These are phyloP conservation scores for Halictus ligatus DNA, from an alignment of 2,888 invertebrate species.

Conservation along the genomic window DNA sequence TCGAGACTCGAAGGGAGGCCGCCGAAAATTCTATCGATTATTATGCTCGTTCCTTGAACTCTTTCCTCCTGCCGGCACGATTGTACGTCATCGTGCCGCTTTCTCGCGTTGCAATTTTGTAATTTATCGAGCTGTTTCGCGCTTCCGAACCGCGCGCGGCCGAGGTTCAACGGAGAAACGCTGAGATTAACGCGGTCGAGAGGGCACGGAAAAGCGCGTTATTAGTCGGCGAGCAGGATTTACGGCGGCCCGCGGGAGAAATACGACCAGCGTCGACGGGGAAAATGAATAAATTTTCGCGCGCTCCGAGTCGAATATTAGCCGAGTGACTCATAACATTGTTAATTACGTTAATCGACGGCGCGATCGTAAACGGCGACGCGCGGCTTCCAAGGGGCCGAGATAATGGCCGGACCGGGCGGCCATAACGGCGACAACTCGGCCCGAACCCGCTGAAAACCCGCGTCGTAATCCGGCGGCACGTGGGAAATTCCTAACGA, in stretches of 20 bases:
- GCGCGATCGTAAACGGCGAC: slow-evolving; percentile 26
- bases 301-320: slow-evolving; percentile 47
- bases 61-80: no score
- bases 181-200: slow-evolving; percentile 7
- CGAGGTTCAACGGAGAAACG: background rate
- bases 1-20: no score
- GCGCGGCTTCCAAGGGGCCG: slow-evolving; percentile 19
- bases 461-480: slow-evolving; percentile 39
- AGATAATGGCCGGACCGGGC: slow-evolving; percentile 19
- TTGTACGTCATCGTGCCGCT: background rate
- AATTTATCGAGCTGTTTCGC: slow-evolving; percentile 7
- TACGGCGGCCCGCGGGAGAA: background rate
- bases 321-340: slow-evolving; percentile 63
- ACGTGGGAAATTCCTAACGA: slow-evolving; percentile 62
- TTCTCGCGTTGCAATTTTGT: background rate
- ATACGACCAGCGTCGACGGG: slow-evolving; percentile 10
- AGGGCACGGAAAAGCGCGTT: slow-evolving; percentile 18
- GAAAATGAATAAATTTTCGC: slow-evolving; percentile 23
- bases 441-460: slow-evolving; percentile 48
- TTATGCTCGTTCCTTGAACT: no score
- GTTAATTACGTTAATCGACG: slow-evolving; percentile 67
- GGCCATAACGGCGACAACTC: slow-evolving; percentile 34
- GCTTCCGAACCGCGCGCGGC: background rate
- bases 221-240: slow-evolving; percentile 16
- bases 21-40: no score